A percentile compares a stretch with the other conserved stretches of the same genome.
These are phyloP conservation scores for Plecturocebus donacophilus DNA, from an alignment of 2,113 vertebrate genomes.

Conservation along the genomic window DNA sequence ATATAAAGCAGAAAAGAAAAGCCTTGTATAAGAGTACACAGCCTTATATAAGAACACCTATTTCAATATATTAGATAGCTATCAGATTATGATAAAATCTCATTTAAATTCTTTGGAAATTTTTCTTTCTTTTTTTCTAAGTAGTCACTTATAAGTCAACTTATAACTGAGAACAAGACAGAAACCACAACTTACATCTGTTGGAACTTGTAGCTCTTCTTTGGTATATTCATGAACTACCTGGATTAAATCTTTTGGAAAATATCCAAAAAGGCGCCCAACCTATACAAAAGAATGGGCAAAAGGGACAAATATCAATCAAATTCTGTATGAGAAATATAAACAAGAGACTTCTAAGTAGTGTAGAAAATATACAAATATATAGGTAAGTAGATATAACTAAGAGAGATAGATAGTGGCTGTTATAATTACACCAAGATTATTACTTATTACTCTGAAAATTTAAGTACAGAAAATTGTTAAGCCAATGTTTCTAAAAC, in stretches of 20 bases:
- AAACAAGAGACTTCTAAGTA: neutral
- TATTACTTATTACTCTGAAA: constrained; percentile 14
- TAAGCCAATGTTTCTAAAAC: neutral
- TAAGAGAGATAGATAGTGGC: neutral
- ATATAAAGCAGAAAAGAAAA: neutral
- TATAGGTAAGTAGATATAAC: neutral
- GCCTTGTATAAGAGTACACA: neutral
- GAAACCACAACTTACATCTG: constrained; percentile 89
- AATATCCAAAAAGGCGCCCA: constrained; percentile 95
- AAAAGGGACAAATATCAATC: constrained; percentile 33
- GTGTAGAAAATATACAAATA: neutral
- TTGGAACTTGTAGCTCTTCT: constrained; percentile 90
- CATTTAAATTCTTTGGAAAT: neutral
- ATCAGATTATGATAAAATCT: neutral
- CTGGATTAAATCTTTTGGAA: constrained; percentile 93
- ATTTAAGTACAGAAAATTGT: neutral
- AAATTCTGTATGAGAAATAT: constrained; percentile 10
- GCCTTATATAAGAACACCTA: neutral
- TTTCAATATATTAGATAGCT: neutral
- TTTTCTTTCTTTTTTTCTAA: neutral
- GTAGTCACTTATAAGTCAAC: neutral
- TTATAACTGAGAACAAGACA: constrained; percentile 20
- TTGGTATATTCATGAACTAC: constrained; percentile 92
- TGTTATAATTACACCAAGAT: neutral
- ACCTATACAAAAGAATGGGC: constrained; percentile 85